These are phyloP conservation scores for Pyrochroa serraticornis DNA, from an alignment of 2,888 invertebrate species.

Conservation along the genomic window DNA sequence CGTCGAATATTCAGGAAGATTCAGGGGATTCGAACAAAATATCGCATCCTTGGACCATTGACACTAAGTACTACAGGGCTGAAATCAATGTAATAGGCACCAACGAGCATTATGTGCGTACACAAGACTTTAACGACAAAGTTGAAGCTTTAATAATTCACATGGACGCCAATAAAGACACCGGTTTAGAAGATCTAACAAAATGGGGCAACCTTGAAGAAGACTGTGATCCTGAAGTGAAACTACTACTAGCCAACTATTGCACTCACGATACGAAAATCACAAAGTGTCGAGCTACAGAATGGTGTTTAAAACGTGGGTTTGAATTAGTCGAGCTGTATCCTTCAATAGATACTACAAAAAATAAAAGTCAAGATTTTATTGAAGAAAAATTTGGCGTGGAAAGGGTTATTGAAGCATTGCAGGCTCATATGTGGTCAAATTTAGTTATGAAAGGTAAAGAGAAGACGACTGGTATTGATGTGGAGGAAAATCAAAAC, in stretches of 20 bases:
- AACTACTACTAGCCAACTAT: constrained; percentile 64
- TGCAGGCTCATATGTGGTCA: constrained; percentile 76
- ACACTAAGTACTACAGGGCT: constrained; percentile 75
- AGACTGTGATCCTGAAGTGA: constrained; percentile 60
- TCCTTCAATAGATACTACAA: constrained; percentile 52
- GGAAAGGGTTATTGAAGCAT: constrained; percentile 70
- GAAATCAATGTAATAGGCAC: constrained; percentile 65
- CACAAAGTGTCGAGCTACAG: constrained; percentile 57
- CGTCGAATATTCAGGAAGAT: constrained; percentile 39
- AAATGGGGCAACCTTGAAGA: constrained; percentile 48
- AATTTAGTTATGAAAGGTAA: constrained; percentile 69
- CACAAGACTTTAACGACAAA: constrained; percentile 57
- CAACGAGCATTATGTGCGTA: constrained; percentile 57
- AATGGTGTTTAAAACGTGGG: constrained; percentile 71
- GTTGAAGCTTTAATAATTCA: constrained; percentile 69
- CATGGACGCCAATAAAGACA: constrained; percentile 65
- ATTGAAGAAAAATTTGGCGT: constrained; percentile 69
- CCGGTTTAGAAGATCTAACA: constrained; percentile 53
- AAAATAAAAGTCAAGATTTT: constrained; percentile 58
- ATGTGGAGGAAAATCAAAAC: constrained; percentile 6
- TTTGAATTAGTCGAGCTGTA: constrained; percentile 74
- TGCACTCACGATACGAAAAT: constrained; percentile 57
- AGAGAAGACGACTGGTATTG: constrained; percentile 2
- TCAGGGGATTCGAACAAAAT: constrained; percentile 35
- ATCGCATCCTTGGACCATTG: constrained; percentile 63